These are phyloP conservation scores for Synergus laeviventris DNA, from an alignment of 2,888 invertebrate genomes.

Conservation along the genomic window DNA sequence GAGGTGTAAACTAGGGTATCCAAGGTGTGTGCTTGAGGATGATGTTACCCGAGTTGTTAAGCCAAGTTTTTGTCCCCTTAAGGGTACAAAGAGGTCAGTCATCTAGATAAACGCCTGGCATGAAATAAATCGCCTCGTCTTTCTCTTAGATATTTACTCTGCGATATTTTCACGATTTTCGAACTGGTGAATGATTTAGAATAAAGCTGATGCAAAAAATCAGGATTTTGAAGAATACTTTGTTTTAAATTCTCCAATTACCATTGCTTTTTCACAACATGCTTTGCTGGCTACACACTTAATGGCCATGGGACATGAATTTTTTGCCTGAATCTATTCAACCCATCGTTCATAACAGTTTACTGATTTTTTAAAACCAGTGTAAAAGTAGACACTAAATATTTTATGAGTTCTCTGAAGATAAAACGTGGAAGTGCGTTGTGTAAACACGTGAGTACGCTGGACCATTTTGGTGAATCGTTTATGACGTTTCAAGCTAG, in stretches of 20 bases:
- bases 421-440: neutral
- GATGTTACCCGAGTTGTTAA: neutral
- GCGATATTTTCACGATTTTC: neutral
- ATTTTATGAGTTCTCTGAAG: neutral
- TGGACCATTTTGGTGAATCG: neutral
- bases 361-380: neutral
- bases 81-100: neutral
- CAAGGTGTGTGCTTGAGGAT: neutral
- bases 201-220: neutral
- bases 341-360: neutral
- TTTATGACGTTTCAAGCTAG: neutral
- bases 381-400: conserved; percentile 1
- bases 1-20: neutral
- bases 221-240: neutral
- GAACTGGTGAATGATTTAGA: neutral
- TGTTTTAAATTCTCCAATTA: neutral
- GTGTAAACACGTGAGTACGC: neutral
- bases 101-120: neutral
- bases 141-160: neutral
- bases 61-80: neutral
- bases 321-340: neutral
- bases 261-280: neutral
- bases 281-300: neutral
- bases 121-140: neutral
- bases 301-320: neutral